Conservation (phyloP, 2,797 vertebrate genomes). For the Dipus sagitta region DNA sequence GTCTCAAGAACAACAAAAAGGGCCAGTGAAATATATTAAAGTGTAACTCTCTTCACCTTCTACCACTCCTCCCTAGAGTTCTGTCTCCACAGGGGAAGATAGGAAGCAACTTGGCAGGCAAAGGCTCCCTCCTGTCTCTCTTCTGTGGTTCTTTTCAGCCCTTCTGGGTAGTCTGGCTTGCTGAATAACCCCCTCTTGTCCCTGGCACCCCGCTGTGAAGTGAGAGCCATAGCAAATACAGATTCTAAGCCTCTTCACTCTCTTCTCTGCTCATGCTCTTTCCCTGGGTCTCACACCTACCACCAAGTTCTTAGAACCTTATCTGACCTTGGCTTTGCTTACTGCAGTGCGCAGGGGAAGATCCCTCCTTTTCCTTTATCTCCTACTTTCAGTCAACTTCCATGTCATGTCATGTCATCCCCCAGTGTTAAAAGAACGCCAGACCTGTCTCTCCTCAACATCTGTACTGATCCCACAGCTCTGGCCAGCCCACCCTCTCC, state of each 20-base stretch:
- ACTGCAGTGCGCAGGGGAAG: background rate
- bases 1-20: background rate
- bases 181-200: background rate
- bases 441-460: background rate
- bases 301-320: background rate
- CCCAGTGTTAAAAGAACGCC: slow-evolving; percentile 12
- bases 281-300: background rate
- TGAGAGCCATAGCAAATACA: background rate
- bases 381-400: background rate
- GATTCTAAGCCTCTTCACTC: background rate
- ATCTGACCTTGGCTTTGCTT: slow-evolving; percentile 19
- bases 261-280: background rate
- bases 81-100: background rate
- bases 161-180: background rate
- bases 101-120: background rate
- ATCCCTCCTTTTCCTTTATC: background rate
- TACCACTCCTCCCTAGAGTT: background rate
- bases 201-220: background rate
- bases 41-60: background rate
- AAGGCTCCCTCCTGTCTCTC: background rate
- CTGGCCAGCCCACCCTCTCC: too few species aligned
- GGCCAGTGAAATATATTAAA: background rate
- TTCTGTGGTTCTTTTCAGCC: slow-evolving; percentile 15
- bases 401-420: background rate
- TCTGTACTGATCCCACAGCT: background rate